phyloP scores from a whole-genome alignment of 2,113 vertebrate genomes.

The Leptosomus discolor region DNA sequence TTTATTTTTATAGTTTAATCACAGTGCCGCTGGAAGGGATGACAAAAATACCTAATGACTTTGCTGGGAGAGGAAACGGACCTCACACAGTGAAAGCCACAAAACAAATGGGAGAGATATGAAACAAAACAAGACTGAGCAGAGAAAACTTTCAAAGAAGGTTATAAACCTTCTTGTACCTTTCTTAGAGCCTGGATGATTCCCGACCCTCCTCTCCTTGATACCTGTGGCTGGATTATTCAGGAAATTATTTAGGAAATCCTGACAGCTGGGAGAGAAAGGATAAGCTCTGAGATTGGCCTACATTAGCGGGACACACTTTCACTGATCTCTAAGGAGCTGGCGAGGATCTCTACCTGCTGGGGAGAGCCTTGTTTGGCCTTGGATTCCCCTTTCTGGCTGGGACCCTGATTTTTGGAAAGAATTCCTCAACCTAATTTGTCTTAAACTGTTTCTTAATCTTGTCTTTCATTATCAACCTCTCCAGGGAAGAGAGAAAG shows the following conservation, averaged over 20 bases:
- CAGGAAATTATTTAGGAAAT: conserved; percentile 43
- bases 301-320: conserved; percentile 35
- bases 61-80: neutral
- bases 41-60: neutral
- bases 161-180: neutral
- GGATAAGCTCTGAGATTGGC: conserved; percentile 52
- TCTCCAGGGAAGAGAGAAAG: neutral
- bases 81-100: neutral
- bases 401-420: neutral
- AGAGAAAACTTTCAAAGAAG: neutral
- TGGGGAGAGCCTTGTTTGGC: neutral
- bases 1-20: neutral
- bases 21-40: neutral
- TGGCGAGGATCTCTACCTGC: neutral
- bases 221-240: conserved; percentile 34
- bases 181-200: neutral
- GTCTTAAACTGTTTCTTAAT: neutral
- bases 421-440: neutral
- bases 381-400: neutral
- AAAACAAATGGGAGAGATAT: neutral
- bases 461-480: neutral
- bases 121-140: neutral
- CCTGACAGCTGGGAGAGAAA: conserved; percentile 54
- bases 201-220: neutral
- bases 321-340: conserved; percentile 32